Conservation (phyloP, 2,888 invertebrate species). For the Axea sp. region DNA sequence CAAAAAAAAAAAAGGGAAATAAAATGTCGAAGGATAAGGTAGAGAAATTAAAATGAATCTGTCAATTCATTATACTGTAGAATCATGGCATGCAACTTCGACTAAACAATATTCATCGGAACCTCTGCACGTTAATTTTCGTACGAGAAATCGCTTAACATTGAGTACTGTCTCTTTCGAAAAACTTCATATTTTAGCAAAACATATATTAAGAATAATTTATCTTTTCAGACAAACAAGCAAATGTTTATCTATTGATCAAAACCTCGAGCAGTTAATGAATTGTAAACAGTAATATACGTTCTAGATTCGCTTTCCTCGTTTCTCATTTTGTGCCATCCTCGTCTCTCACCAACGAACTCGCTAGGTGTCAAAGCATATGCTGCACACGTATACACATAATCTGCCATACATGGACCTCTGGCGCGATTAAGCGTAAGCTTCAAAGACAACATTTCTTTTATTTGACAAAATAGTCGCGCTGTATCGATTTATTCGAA, state of each 20-base stretch:
- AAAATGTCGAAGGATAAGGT: too few species aligned
- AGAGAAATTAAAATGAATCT: too few species aligned
- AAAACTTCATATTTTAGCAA: too few species aligned
- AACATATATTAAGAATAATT: too few species aligned
- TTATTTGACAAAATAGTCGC: conserved; percentile 24
- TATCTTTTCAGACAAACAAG: too few species aligned
- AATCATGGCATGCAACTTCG: too few species aligned
- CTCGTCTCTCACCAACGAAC: conserved; percentile 21
- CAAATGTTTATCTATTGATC: conserved; percentile 71
- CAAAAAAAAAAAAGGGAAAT: too few species aligned
- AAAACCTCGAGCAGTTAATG: conserved; percentile 72
- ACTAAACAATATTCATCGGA: too few species aligned
- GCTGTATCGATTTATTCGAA: conserved; percentile 33
- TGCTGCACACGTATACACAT: conserved; percentile 26
- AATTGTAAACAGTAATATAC: conserved; percentile 69
- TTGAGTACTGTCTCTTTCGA: too few species aligned
- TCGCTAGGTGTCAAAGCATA: conserved; percentile 43
- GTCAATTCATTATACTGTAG: too few species aligned
- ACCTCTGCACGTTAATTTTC: too few species aligned
- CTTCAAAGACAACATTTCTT: conserved; percentile 42
- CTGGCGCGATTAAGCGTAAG: conserved; percentile 42
- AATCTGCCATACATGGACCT: conserved; percentile 19
- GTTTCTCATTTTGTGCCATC: conserved; percentile 12
- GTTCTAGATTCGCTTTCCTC: conserved; percentile 13
- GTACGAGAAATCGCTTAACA: too few species aligned